These are phyloP conservation scores for Ips nitidus DNA, from an alignment of 1,140 invertebrate genomes.

Conservation along the genomic window DNA sequence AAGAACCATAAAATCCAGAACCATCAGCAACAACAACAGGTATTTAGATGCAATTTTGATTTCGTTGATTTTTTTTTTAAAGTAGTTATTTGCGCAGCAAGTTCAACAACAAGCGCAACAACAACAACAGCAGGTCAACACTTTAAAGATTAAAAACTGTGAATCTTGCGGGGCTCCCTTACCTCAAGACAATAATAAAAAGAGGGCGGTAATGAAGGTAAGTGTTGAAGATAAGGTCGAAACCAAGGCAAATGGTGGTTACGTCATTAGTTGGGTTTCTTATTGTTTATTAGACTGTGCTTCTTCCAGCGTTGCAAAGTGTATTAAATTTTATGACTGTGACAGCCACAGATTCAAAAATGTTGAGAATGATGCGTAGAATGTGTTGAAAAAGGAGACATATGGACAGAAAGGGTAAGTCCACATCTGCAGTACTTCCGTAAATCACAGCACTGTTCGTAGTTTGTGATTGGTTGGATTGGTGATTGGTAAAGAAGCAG, in stretches of 20 bases:
- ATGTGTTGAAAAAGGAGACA: too few species aligned
- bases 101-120: slow-evolving; percentile 43
- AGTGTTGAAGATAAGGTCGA: neutral
- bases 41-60: neutral
- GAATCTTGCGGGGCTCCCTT: slow-evolving; percentile 55
- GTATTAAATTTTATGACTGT: too few species aligned
- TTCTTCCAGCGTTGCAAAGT: too few species aligned
- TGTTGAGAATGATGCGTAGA: too few species aligned
- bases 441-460: too few species aligned
- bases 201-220: slow-evolving; percentile 50
- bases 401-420: too few species aligned
- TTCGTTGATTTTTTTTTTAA: neutral
- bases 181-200: slow-evolving; percentile 52
- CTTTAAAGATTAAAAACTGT: slow-evolving; percentile 54
- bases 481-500: too few species aligned
- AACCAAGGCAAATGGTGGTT: neutral
- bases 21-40: slow-evolving; percentile 44
- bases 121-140: slow-evolving; percentile 47
- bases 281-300: too few species aligned
- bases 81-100: slow-evolving; percentile 45
- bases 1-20: slow-evolving; percentile 53
- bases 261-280: too few species aligned
- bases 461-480: too few species aligned
- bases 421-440: too few species aligned
- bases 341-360: too few species aligned